Base-by-base conservation (phyloP, 2,797 vertebrate genomes). In the Huso huso region DNA sequence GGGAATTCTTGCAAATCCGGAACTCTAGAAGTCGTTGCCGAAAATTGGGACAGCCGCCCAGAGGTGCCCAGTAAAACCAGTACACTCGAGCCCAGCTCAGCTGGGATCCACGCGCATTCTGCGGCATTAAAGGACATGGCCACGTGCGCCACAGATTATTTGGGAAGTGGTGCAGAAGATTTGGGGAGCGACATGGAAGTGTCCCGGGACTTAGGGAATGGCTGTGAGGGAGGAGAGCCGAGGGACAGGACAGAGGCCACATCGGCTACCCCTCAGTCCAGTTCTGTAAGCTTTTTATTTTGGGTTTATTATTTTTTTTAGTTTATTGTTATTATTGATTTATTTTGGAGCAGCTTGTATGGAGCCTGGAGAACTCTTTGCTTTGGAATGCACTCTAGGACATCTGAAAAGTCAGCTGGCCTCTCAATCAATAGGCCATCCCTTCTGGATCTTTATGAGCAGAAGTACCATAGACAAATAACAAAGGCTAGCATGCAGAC, bases 241-340 rank as follows among this genome's bases (percentile, higher is more conserved):
- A 87, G 83, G 83, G 73, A 68, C 13, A 68, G 57, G 62, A 23
- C 48, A n/a, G 51, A 62, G 48, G 49, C 59, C 51, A 69, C 76
- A 71, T 86, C 87, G 66, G 72, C 79, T 60, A 80, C 81, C 72
- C 85, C 80, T 67, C 84, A 86, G 77, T 87, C 85, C 37, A 89
- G 86, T 63, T 66, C 75, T 72, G 79, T 81, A 79, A 81, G 79
- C 68, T 10, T 11, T 61, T 62, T 52, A 10, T 37, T 37, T 37
- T 37, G 23, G 23, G 23, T 37, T 37, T 37, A 37, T 2, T 23
- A 23, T 23, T 23, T 3, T 37, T 37, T 3, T 37, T 37, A 37
- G 1, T 37, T 37, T 37, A 2, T 37, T 37, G 2, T 37, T 37
- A 37, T 37, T 37, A 3, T 37, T 37, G 23, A 37, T 37, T 37